Conservation (phyloP, 2,113 vertebrate species). For the Anguilla rostrata region DNA sequence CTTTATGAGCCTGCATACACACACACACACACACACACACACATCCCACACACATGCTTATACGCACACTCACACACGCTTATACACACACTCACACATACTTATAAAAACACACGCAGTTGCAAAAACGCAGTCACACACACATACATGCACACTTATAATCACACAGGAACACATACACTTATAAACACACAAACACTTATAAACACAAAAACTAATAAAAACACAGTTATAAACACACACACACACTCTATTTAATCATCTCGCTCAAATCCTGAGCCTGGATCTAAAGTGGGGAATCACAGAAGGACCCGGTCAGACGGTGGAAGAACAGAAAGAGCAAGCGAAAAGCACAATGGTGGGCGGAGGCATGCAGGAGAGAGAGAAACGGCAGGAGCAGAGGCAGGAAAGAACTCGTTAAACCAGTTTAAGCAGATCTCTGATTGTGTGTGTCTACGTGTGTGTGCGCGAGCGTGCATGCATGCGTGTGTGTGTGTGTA, state of each 20-base stretch:
- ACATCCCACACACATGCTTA: background rate
- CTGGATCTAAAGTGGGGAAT: background rate
- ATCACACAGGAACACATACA: background rate
- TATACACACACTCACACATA: background rate
- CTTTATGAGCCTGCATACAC: background rate
- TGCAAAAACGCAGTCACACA: background rate
- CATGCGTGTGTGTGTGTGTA: background rate
- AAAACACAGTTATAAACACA: background rate
- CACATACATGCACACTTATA: background rate
- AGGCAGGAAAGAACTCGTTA: conserved; percentile 10
- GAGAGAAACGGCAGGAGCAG: background rate
- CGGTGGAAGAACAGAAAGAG: background rate
- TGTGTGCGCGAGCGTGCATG: background rate
- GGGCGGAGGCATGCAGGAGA: background rate
- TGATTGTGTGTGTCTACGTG: conserved; percentile 14
- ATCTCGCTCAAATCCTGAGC: background rate
- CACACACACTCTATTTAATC: background rate
- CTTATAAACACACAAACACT: background rate
- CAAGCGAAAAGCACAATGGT: background rate
- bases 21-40: background rate
- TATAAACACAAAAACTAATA: too few species aligned
- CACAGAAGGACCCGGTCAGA: background rate
- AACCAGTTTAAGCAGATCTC: conserved; percentile 47
- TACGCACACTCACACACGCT: background rate
- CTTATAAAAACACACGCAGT: background rate